Conservation (phyloP, 2,797 vertebrate species). For the Onychomys torridus region DNA sequence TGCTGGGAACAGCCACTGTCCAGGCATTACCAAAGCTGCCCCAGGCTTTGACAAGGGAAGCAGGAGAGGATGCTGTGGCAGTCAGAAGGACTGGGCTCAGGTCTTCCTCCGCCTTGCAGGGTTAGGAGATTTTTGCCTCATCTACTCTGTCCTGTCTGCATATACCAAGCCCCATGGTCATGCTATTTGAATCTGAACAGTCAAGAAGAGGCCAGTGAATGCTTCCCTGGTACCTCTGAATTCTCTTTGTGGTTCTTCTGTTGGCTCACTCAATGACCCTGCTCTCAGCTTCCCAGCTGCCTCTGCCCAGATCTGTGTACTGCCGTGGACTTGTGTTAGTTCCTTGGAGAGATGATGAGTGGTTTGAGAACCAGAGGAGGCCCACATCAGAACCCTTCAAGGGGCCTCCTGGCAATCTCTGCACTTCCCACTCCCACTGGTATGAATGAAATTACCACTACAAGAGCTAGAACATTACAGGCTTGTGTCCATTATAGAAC, state of each 20-base stretch:
- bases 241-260: background rate
- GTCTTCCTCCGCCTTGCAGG: too few species aligned
- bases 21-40: background rate
- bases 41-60: accelerated
- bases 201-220: background rate
- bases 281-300: accelerated
- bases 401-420: too few species aligned
- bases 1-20: accelerated
- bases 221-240: background rate
- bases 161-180: too few species aligned
- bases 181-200: background rate
- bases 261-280: background rate
- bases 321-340: background rate
- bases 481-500: accelerated
- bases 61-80: accelerated
- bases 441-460: accelerated
- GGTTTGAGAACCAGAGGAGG: accelerated
- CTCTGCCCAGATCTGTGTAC: background rate
- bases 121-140: background rate
- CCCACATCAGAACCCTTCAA: background rate
- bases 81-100: background rate
- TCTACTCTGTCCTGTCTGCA: background rate
- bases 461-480: background rate
- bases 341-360: background rate
- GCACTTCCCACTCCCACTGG: too few species aligned